A percentile compares a stretch with the other conserved stretches of the same genome.
These are phyloP conservation scores for Neopelma chrysocephalum DNA, from an alignment of 2,797 vertebrate species.

Conservation along the genomic window DNA sequence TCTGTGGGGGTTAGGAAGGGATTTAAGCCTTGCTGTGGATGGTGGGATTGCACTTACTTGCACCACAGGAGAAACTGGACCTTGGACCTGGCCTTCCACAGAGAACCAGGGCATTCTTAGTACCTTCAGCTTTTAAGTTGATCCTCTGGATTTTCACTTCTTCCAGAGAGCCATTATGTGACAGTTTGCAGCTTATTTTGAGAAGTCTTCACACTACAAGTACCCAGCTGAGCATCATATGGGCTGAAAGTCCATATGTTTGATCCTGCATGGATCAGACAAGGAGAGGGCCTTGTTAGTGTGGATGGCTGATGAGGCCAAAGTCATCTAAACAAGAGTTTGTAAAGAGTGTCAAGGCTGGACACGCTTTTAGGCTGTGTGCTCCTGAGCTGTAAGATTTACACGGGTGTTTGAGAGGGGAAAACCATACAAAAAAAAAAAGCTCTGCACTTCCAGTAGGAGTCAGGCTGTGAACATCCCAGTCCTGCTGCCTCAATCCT, in stretches of 20 bases:
- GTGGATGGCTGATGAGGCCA: not conserved
- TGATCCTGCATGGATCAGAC: not conserved
- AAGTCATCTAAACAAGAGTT: not conserved
- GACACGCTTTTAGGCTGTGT: not conserved
- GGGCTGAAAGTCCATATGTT: not conserved
- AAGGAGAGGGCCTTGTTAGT: not conserved
- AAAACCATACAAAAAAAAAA: not conserved
- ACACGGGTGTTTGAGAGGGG: not conserved
- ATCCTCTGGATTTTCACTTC: not conserved
- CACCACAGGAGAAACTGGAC: not conserved
- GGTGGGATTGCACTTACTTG: not conserved
- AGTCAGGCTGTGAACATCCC: not conserved
- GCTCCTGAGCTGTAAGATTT: not conserved
- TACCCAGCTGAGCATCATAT: not conserved
- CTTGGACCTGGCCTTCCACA: not conserved
- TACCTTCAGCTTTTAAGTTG: not conserved
- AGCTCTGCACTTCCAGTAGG: not conserved
- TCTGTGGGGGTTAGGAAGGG: rapidly evolving
- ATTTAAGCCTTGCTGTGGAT: not conserved
- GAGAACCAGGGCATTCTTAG: not conserved
- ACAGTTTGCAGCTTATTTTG: not conserved
- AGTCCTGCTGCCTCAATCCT: not conserved
- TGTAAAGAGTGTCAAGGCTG: not conserved
- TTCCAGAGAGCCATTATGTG: not conserved
- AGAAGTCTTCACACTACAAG: not conserved